Conservation (phyloP, 2,797 vertebrate genomes). For the Oreortyx pictus region DNA sequence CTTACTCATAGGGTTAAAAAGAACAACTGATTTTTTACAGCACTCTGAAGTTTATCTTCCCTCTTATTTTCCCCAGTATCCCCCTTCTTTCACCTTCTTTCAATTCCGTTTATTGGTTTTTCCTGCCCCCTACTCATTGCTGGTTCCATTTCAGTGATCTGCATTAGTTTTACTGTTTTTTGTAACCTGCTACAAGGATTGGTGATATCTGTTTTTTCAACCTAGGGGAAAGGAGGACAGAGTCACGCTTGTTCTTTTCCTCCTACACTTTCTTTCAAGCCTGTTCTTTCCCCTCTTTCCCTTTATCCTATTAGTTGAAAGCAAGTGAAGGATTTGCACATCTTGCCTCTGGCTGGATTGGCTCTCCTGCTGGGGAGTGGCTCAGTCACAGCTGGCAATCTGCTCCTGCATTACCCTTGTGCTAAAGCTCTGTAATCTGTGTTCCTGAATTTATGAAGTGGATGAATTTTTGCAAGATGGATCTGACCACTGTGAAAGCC, state of each 20-base stretch:
- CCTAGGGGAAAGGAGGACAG: background rate
- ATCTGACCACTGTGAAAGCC: accelerated
- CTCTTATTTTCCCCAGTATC: background rate
- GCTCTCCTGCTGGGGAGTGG: background rate
- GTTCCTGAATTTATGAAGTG: background rate
- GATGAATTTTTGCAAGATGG: background rate
- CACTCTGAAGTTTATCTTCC: background rate
- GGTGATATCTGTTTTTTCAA: background rate
- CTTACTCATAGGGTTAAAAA: background rate
- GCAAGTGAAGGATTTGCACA: background rate
- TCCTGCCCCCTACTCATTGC: background rate
- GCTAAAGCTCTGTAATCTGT: background rate
- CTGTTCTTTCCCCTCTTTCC: background rate
- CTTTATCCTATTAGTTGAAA: slow-evolving; percentile 25
- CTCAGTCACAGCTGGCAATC: background rate
- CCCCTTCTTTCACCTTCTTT: background rate
- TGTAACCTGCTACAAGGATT: background rate
- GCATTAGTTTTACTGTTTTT: background rate
- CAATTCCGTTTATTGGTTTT: background rate
- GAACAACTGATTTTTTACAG: background rate
- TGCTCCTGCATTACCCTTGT: background rate
- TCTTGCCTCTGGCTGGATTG: background rate
- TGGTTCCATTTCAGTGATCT: background rate
- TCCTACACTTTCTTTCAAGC: background rate
- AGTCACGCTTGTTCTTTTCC: background rate